Base-by-base conservation (phyloP, 2,797 vertebrate species). In the Pseudopleuronectes americanus region DNA sequence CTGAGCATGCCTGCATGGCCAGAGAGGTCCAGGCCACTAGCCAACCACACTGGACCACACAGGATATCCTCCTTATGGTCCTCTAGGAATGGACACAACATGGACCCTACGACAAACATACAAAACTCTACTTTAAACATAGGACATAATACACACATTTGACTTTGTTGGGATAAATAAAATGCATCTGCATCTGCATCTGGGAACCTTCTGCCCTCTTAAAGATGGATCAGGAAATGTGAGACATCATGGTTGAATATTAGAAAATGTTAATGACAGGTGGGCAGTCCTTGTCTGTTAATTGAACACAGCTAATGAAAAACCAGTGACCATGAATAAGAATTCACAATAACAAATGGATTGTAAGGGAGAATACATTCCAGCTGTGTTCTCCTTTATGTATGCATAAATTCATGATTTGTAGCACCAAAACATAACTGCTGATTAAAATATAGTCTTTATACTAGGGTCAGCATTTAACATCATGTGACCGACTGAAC, bases 41-140 rank as follows among this genome's bases (percentile, higher is more conserved):
- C 97, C 87, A 99, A 87, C 98, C 98, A 99, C 17, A 99, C 96
- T 0, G 98, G 98, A 58, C 98, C 98, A 73, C 98, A 99, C 28
- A 99, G 90, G 86, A 99, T 97, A 86, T 99, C 98, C 85, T 99
- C 98, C 77, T 98, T 98, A 87, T 99, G 98, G 76, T 99, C 97
- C 83, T 99, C 98, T 61, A 99, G 91, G 92, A 99, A 99, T 0
- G 96, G 93, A 92, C 98, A 99, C 60, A 99, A 87, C 76, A 96
- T 90, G 68, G 97, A 95, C 83, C 97, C 98, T 99, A 85, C 14
- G 75, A 60, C 12, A 73, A 45, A 71, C 52, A 85, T 3, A 63
- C 0, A 3, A 12, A 38, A 3, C 36, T 38, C 10, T 13, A 38
- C 36, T 38, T 33, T 38, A 38, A 3, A 38, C 36, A 38, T 38